Base-by-base conservation (phyloP, 1,140 invertebrate genomes). In the Doryteuthis pealeii region DNA sequence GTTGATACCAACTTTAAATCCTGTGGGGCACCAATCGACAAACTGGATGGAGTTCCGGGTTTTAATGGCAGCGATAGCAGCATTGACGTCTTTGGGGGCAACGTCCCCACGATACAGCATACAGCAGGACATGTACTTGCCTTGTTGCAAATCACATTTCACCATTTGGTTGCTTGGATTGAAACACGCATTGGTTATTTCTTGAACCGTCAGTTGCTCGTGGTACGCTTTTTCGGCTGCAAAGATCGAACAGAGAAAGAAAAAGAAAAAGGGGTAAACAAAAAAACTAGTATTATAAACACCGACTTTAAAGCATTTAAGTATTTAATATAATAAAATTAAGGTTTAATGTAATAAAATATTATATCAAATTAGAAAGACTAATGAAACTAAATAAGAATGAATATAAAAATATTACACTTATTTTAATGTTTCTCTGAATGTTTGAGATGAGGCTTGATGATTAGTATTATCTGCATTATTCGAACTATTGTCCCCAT, bases 91-190 rank as follows among this genome's bases (percentile, higher is more conserved):
- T 84, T 95, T 95, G 0, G 94, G 90, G 22, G 90, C 85, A 33
- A 83, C 81, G 32, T 83, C 82, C 31, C 82, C 82, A 65, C 82
- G 49, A 74, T 82, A 83, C 49, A 83, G 93, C 76, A 83, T 74
- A 74, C 76, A 78, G 26, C 76, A 77, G 1, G 76, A 76, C 77
- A 77, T 74, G 69, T 76, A 78, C 70, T 77, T 80, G 15, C 78
- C 94, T 86, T 94, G 92, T 79, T 93, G 90, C 10, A 94, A 94
- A 87, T 95, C 94, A 87, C 94, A 95, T 87, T 95, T 95, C n/a
- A 95, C 94, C 94, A 96, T 95, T 90, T 95, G 94, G 89, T 95
- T 95, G 80, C 92, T 91, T 33, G 93, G 93, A 85, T 95, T 93
- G 88, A 95, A 95, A 87, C 93, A 95, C 14, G 93, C 79, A 40